Base-by-base conservation (phyloP, 2,888 invertebrate genomes). In the Argyresthia goedartella region DNA sequence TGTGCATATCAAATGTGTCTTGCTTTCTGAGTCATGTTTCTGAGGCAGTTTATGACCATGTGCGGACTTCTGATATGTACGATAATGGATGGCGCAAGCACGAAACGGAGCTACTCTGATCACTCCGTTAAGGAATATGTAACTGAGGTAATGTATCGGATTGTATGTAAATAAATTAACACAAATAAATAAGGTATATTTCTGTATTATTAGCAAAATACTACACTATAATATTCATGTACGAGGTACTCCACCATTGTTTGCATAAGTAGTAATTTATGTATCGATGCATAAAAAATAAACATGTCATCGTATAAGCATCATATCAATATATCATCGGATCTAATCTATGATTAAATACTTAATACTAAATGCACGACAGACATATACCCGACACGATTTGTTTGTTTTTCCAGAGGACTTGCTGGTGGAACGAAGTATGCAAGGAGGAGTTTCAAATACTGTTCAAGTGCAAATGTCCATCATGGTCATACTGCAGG, bases 361-460 rank as follows among this genome's bases (percentile, higher is more conserved):
- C n/a, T n/a, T n/a, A n/a, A n/a, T n/a, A 25, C 2, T 25, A 25
- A 25, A 25, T 25, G 25, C 25, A 25, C 2, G 25, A 25, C 6
- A 25, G 25, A 2, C 6, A 25, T 25, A 2, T 25, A 25, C 2
- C 25, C 25, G 25, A 25, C 3, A 25, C 3, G 3, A 25, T 25
- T 4, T 25, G 2, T 25, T 2, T 25, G 25, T 25, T 58, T 48
- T 81, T 86, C 50, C 73, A 95, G 96, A 90, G 96, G 71, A 95
- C 94, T 50, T 96, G 96, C 76, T 96, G 95, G 95, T 95, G 95
- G 94, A 96, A 95, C 75, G 96, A 96, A 86, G 91, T 95, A 14
- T 96, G 96, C 84, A 96, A 96, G 71, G 95, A 95, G 71, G 96
- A 96, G 76, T 96, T 96, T 69, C 95, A 95, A 77, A 92, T 89